Evolutionary conservation across 1,140 invertebrate species (phyloP).

Genomic region (Solen grandis): DNA sequence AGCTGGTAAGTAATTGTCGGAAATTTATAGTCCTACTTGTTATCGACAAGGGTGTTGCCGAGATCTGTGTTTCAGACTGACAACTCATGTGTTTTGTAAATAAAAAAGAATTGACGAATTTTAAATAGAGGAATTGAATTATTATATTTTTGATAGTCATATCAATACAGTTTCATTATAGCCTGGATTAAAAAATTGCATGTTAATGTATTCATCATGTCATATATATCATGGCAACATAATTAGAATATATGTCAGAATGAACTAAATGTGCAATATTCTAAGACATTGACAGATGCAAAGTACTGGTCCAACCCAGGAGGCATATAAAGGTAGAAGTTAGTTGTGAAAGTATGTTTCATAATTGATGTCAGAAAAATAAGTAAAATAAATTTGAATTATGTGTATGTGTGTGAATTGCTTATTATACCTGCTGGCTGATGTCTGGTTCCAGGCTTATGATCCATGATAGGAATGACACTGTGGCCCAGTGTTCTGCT

Average conservation of each 20-base stretch:
- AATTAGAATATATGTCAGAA: too few relatives aligned
- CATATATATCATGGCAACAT: too few relatives aligned
- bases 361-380: background rate
- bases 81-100: background rate
- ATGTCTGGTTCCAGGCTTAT: constrained; percentile 72
- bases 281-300: too few relatives aligned
- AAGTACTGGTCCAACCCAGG: too few relatives aligned
- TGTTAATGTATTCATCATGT: too few relatives aligned
- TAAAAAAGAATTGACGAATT: background rate
- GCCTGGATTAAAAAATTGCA: background rate
- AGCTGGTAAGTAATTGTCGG: constrained; percentile 84
- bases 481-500: constrained; percentile 78
- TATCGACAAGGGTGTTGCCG: too few relatives aligned
- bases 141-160: background rate
- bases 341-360: background rate
- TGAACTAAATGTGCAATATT: too few relatives aligned
- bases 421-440: background rate
- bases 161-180: background rate
- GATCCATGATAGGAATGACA: constrained; percentile 74
- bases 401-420: background rate
- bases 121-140: background rate
- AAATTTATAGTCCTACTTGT: too few relatives aligned
- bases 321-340: background rate
- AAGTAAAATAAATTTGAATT: background rate
- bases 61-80: background rate